Percentiles rank a stretch among this genome's conserved stretches.
phyloP scores from a whole-genome alignment of 1,140 invertebrate species.

The Leptinotarsa undecemlineata region DNA sequence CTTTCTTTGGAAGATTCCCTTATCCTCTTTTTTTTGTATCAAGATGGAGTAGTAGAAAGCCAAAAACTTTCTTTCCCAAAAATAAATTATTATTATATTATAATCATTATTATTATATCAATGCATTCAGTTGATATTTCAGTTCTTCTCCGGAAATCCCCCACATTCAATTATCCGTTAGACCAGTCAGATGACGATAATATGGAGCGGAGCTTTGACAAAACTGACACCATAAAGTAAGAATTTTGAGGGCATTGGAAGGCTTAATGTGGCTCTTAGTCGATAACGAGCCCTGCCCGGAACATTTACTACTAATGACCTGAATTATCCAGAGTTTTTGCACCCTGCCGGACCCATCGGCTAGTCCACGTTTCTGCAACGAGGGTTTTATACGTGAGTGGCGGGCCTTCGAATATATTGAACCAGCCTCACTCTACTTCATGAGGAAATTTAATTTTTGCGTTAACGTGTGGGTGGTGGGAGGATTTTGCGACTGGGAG shows the following conservation, averaged over 20 bases:
- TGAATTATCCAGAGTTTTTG: conserved; percentile 22
- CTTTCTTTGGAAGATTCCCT: too few species aligned
- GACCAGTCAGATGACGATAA: conserved; percentile 7
- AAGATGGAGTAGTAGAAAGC: too few species aligned
- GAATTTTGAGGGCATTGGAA: conserved; percentile 19
- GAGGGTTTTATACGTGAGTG: conserved; percentile 21
- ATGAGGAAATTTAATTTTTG: not conserved
- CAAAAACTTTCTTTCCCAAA: too few species aligned
- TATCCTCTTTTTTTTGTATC: too few species aligned
- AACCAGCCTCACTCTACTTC: not conserved
- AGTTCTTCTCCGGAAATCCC: not conserved
- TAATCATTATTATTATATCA: too few species aligned
- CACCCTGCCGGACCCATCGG: conserved; percentile 14
- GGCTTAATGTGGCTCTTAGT: conserved; percentile 20
- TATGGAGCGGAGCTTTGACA: conserved; percentile 14
- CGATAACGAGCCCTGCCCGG: conserved; percentile 24
- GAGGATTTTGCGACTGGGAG: not conserved
- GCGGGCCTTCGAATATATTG: not conserved
- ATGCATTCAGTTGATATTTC: too few species aligned
- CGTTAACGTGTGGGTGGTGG: not conserved
- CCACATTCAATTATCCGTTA: conserved; percentile 7
- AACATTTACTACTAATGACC: conserved; percentile 25
- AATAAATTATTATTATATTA: too few species aligned
- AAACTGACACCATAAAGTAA: conserved; percentile 18
- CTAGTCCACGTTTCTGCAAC: conserved; percentile 9